These are phyloP conservation scores for Drosophila sulfurigaster DNA, from an alignment of 1,140 invertebrate species.

Conservation along the genomic window DNA sequence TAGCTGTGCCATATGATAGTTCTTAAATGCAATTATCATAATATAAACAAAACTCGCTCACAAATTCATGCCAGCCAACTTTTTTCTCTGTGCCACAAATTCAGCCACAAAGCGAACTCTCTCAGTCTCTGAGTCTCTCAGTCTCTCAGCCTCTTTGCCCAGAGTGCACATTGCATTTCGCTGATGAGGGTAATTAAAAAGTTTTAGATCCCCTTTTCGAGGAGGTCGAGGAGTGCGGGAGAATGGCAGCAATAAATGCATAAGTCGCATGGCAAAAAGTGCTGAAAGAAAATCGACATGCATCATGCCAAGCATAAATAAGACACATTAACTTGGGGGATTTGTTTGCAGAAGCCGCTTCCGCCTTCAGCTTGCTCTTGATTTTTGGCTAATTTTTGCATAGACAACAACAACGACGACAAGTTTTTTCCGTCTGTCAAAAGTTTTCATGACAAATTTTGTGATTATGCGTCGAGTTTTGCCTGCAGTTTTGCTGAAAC, in stretches of 20 bases:
- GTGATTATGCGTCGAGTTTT: conserved; percentile 60
- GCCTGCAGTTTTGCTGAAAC: conserved; percentile 30
- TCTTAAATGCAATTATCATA: conserved; percentile 63
- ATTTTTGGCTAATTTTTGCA: conserved; percentile 56
- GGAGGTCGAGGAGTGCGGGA: not conserved
- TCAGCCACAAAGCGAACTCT: conserved; percentile 13
- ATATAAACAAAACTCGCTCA: conserved; percentile 40
- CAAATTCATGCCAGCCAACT: conserved; percentile 33
- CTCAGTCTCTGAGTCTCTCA: no score
- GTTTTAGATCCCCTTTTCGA: conserved; percentile 40
- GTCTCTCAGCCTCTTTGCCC: not conserved
- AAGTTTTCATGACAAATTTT: conserved; percentile 77
- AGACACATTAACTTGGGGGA: conserved; percentile 53
- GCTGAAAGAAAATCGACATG: conserved; percentile 44
- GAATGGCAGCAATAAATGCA: conserved; percentile 54
- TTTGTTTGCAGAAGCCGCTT: conserved; percentile 37
- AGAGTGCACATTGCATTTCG: conserved; percentile 60
- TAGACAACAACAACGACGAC: conserved; percentile 14
- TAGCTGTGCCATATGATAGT: conserved; percentile 9
- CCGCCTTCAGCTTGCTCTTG: conserved; percentile 23
- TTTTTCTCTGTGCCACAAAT: conserved; percentile 14
- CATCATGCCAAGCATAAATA: conserved; percentile 60
- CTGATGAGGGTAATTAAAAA: conserved; percentile 82
- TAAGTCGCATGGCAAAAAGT: conserved; percentile 24
- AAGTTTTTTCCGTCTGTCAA: conserved; percentile 64